Evolutionary conservation across 2,888 invertebrate genomes (phyloP).

Genomic region (Xanthostigma xanthostigma): DNA sequence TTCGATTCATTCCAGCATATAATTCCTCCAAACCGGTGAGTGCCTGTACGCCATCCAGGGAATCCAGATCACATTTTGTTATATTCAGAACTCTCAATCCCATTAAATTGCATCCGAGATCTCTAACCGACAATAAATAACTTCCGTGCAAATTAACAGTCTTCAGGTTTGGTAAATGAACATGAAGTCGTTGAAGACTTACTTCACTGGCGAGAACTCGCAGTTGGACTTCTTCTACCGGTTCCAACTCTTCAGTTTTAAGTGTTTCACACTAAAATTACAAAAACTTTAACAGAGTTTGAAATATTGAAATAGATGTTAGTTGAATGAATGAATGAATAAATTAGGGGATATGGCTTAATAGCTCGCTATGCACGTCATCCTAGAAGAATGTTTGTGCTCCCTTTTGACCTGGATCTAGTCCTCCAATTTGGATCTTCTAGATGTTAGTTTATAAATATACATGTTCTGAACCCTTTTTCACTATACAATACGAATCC

Average conservation of each 20-base stretch:
- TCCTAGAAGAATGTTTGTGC: no score
- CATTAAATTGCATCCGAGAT: background rate
- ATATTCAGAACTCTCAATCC: conserved; percentile 1
- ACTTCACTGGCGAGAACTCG: background rate
- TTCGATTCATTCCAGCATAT: conserved; percentile 1
- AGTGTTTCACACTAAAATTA: background rate
- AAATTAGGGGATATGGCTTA: no score
- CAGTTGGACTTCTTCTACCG: conserved; percentile 1
- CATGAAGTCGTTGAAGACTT: conserved; percentile 1
- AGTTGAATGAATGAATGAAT: no score
- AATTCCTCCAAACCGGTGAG: conserved; percentile 2
- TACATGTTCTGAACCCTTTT: no score
- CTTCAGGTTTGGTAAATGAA: background rate
- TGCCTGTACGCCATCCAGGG: background rate
- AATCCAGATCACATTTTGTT: background rate
- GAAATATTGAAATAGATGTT: no score
- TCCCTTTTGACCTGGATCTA: no score
- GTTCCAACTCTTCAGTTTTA: conserved; percentile 1
- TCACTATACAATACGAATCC: no score
- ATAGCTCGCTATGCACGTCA: no score
- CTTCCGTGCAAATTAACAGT: background rate
- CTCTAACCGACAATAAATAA: background rate
- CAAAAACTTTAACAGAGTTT: no score
- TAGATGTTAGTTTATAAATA: no score
- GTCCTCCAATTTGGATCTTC: no score